These are phyloP conservation scores for Mystacides longicornis DNA, from an alignment of 2,888 invertebrate species.

Conservation along the genomic window DNA sequence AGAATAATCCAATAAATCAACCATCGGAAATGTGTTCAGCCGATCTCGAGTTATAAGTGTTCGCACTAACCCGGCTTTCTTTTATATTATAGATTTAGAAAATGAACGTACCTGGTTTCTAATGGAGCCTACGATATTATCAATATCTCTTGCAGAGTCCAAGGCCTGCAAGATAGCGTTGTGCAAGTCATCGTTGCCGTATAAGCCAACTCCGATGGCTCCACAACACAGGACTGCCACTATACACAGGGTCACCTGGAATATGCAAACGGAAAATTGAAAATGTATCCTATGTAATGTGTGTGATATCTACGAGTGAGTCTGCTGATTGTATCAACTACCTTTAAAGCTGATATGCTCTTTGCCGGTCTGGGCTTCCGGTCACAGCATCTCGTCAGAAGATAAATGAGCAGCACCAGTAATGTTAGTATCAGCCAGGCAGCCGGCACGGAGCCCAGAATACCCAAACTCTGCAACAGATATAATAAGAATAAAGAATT, in stretches of 20 bases:
- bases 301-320: not conserved
- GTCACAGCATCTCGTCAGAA: constrained; percentile 93
- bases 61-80: too few species aligned
- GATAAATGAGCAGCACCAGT: constrained; percentile 80
- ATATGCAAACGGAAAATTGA: not conserved
- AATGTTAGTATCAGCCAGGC: constrained; percentile 87
- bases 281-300: not conserved
- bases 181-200: constrained; percentile 92
- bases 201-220: constrained; percentile 81
- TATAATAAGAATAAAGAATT: not conserved
- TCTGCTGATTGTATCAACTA: constrained; percentile 23
- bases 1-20: too few species aligned
- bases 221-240: constrained; percentile 84
- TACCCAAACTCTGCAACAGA: constrained; percentile 85
- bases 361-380: constrained; percentile 82
- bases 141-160: constrained; percentile 73
- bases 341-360: constrained; percentile 81
- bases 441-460: constrained; percentile 89
- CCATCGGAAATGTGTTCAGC: too few species aligned
- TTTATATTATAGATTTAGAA: too few species aligned
- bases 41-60: too few species aligned
- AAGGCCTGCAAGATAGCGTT: constrained; percentile 79
- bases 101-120: constrained; percentile 73
- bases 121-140: constrained; percentile 69
- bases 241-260: constrained; percentile 62